Percentiles rank a stretch among this genome's conserved stretches.
Evolutionary conservation across 2,113 vertebrate species (phyloP).

Genomic region (Saimiri boliviensis): DNA sequence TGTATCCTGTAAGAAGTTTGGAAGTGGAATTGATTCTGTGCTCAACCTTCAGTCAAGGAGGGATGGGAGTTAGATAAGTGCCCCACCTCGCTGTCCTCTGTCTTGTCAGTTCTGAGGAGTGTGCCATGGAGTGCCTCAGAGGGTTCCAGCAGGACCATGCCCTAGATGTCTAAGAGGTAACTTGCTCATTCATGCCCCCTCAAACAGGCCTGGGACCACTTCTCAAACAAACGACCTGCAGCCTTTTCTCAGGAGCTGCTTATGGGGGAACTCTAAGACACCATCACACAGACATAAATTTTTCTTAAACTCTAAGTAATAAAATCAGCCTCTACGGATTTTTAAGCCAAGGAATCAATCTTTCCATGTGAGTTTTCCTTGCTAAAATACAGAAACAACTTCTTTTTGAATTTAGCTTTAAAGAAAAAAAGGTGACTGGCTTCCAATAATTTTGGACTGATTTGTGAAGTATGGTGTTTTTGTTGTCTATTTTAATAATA

Average conservation of each 20-base stretch:
- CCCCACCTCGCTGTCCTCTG: neutral
- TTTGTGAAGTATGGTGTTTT: conserved; percentile 18
- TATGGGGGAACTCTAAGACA: neutral
- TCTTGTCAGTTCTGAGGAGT: neutral
- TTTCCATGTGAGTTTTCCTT: conserved; percentile 49
- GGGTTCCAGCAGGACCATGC: neutral
- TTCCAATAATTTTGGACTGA: conserved; percentile 31
- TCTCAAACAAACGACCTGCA: neutral
- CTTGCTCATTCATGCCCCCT: neutral
- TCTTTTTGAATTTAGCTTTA: conserved; percentile 46
- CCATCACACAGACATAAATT: neutral
- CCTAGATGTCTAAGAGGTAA: neutral
- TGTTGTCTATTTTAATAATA: neutral
- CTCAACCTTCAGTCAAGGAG: neutral
- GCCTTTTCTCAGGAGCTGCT: neutral
- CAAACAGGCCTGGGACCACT: neutral
- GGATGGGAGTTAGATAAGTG: neutral
- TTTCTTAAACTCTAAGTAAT: conserved; percentile 14
- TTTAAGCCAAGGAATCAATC: conserved; percentile 39
- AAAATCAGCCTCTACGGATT: conserved; percentile 19
- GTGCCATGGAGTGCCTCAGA: neutral
- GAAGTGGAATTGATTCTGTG: neutral
- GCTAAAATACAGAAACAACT: conserved; percentile 27
- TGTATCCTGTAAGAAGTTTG: neutral
- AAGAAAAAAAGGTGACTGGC: neutral